Conservation (phyloP, 2,797 vertebrate species). For the Falco berigora region DNA sequence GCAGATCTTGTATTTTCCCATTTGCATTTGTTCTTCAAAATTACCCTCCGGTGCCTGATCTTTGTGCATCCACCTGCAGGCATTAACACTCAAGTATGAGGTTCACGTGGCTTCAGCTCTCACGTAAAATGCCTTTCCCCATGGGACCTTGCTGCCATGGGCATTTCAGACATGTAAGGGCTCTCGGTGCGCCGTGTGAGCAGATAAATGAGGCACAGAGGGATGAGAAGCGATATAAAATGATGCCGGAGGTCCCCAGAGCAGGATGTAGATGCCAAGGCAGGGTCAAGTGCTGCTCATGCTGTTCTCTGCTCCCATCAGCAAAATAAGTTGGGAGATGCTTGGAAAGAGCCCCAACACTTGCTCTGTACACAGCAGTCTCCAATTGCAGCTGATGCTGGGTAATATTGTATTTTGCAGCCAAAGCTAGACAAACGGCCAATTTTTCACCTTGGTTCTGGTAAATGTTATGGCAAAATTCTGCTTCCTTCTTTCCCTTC, state of each 20-base stretch:
- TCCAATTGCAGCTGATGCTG: not conserved
- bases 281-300: not conserved
- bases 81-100: rapidly evolving
- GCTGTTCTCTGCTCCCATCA: not conserved
- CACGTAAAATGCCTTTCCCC: not conserved
- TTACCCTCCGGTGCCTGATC: not conserved
- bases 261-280: rapidly evolving
- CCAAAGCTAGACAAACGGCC: not conserved
- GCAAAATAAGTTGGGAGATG: not conserved
- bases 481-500: not conserved
- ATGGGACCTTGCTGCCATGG: rapidly evolving
- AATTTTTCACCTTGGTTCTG: not conserved
- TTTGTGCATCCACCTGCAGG: not conserved
- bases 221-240: not conserved
- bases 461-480: not conserved
- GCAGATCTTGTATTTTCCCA: not conserved
- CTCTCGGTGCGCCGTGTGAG: rapidly evolving
- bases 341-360: not conserved
- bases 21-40: slow-evolving; percentile 18
- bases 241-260: not conserved
- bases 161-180: rapidly evolving
- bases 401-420: not conserved
- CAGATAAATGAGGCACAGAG: not conserved
- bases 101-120: not conserved
- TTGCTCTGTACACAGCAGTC: not conserved